Percentiles rank a stretch among this genome's conserved stretches.
Conservation (phyloP, 2,797 vertebrate genomes). For the Galagoides demidoff region DNA sequence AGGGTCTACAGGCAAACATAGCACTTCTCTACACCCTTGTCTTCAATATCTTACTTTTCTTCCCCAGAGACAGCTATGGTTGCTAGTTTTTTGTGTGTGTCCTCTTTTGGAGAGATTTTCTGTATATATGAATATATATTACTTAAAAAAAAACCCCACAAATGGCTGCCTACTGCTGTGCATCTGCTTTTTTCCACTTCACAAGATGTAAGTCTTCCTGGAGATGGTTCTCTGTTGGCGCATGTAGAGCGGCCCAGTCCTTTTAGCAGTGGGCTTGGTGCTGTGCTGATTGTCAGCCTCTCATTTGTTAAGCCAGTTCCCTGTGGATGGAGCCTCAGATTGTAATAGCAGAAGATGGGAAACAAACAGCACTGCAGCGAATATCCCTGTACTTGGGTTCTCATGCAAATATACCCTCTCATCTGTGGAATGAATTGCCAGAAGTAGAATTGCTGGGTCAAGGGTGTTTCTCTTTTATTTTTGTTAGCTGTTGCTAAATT, state of each 20-base stretch:
- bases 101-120: background rate
- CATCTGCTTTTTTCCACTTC: background rate
- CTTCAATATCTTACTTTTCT: background rate
- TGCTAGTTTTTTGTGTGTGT: background rate
- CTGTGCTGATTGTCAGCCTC: background rate
- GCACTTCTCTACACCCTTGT: background rate
- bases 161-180: background rate
- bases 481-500: background rate
- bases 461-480: background rate
- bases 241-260: background rate
- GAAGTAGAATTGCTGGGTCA: background rate
- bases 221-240: background rate
- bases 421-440: background rate
- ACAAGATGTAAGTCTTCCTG: background rate
- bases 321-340: background rate
- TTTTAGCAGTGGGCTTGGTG: background rate
- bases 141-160: background rate
- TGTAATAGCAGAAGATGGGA: background rate
- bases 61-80: background rate
- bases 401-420: fast-evolving
- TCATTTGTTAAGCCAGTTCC: fast-evolving
- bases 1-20: background rate
- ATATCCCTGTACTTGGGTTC: fast-evolving
- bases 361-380: background rate
- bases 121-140: background rate